phyloP scores from a whole-genome alignment of 2,113 vertebrate genomes.

The Atractosteus spatula region DNA sequence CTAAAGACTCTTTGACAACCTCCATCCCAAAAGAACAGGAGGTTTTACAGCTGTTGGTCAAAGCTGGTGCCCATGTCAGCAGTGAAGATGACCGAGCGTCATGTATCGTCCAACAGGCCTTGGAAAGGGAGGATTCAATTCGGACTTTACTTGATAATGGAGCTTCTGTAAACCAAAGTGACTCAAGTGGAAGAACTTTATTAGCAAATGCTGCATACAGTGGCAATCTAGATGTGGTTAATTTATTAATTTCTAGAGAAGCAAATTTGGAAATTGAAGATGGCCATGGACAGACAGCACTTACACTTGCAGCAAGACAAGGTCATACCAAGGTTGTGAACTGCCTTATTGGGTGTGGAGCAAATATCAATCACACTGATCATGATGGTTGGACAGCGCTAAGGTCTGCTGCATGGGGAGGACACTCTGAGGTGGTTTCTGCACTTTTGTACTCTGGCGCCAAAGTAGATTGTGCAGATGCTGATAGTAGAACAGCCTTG shows the following conservation, averaged over 20 bases:
- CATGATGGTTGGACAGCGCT: conserved; percentile 95
- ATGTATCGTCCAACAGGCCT: conserved; percentile 88
- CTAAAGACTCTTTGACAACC: conserved; percentile 87
- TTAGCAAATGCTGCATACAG: conserved; percentile 89
- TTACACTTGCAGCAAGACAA: conserved; percentile 91
- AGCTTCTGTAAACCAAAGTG: conserved; percentile 88
- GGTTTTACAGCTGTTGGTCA: conserved; percentile 89
- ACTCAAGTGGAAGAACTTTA: conserved; percentile 85
- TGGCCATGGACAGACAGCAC: conserved; percentile 86
- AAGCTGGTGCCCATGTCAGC: conserved; percentile 92
- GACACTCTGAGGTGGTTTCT: conserved; percentile 93
- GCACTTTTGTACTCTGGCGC: conserved; percentile 91
- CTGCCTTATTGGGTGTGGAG: conserved; percentile 88
- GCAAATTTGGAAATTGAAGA: conserved; percentile 90
- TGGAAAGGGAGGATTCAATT: conserved; percentile 94
- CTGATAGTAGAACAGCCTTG: conserved; percentile 87
- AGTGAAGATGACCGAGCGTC: conserved; percentile 87
- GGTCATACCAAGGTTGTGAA: conserved; percentile 97
- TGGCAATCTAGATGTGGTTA: conserved; percentile 91
- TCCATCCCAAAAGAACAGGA: conserved; percentile 92
- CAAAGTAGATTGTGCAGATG: conserved; percentile 92
- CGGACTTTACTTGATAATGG: conserved; percentile 89
- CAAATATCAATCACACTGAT: conserved; percentile 92
- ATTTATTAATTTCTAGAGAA: conserved; percentile 84
- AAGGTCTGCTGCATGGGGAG: conserved; percentile 92